Evolutionary conservation across 2,888 invertebrate species (phyloP), one percentile per base, ranked within the genome.

Genomic region (Alsophila aescularia): DNA sequence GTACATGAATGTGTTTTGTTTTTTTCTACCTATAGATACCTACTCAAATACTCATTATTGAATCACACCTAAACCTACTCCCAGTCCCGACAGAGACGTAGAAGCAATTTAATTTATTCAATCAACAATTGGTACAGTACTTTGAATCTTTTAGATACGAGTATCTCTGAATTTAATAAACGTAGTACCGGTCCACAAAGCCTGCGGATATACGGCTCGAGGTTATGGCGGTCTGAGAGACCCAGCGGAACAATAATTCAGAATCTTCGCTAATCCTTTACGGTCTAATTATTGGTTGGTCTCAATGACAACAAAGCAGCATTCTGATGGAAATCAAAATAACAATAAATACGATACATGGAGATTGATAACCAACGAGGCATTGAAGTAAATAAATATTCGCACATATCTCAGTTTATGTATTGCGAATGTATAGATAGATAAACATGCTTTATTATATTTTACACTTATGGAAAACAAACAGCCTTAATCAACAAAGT

Each of bases 111-210:
- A n/a, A 48, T 24, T 53, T 41, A 37, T 31, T 32, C 31, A 42
- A 31, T 48, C 48, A 53, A 37, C 43, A 39, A 45, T 53, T 32
- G 43, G n/a, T n/a, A n/a, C n/a, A n/a, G n/a, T n/a, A n/a, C n/a
- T 48, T 53, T 48, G 47, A 37, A 37, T 31, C 35, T 45, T 35
- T 52, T 29, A 35, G 37, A 43, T 42, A n/a, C n/a, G n/a, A n/a
- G n/a, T n/a, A 31, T 36, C 24, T 24, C 42, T 47, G 36, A 41
- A 37, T 42, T 37, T n/a, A n/a, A n/a, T n/a, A 53, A 48, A 27
- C n/a, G 15, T 15, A 27, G 40, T 41, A 36, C 24, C 34, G 27
- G n/a, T 24, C 15, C 34, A 24, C 35, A 47, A 52, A 45, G 45
- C 34, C 42, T 24, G 14, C 31, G 16, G 9, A 48, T 39, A 39